Conservation (phyloP, 2,113 vertebrate species). For the Lichenostomus cassidix region DNA sequence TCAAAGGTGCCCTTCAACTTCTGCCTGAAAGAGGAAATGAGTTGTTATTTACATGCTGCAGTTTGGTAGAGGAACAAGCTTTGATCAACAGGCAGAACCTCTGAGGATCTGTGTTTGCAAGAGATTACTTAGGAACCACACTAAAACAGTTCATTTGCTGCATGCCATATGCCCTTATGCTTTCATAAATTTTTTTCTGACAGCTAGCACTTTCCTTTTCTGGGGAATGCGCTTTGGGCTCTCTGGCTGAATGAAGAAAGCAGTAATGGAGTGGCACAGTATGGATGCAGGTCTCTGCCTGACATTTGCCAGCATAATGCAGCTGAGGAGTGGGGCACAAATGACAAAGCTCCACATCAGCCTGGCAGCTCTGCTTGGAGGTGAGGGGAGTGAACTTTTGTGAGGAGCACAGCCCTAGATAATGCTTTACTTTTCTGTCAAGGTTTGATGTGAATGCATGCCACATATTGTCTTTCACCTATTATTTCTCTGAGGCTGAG, state of each 20-base stretch:
- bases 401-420: neutral
- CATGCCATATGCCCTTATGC: neutral
- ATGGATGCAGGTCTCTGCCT: neutral
- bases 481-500: slow-evolving; percentile 22
- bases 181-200: neutral
- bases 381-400: neutral
- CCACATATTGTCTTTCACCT: slow-evolving; percentile 35
- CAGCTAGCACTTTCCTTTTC: neutral
- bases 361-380: neutral
- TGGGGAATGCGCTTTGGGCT: neutral
- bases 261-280: neutral
- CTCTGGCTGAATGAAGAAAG: neutral
- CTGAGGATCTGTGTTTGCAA: neutral
- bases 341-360: neutral
- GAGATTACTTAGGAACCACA: neutral
- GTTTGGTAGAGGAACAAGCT: neutral
- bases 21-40: neutral
- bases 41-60: neutral
- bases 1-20: neutral
- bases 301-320: neutral
- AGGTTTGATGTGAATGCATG: neutral
- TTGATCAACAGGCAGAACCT: neutral
- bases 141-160: neutral
- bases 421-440: neutral
- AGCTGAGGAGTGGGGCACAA: neutral